Conservation (phyloP, 1,140 invertebrate species). For the Heliconius himera region DNA sequence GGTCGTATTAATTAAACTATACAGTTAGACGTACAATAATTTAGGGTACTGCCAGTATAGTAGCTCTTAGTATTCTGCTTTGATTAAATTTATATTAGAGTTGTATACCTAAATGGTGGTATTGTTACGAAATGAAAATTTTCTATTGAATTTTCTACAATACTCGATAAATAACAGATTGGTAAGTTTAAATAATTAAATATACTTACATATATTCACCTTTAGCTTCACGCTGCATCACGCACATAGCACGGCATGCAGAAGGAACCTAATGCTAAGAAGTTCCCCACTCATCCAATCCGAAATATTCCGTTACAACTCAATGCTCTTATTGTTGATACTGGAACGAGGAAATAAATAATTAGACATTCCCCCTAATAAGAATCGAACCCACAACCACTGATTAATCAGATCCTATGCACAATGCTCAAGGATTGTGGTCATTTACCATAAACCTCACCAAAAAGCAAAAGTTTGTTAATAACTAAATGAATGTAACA, state of each 20-base stretch:
- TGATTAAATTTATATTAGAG: background rate
- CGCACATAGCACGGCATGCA: background rate
- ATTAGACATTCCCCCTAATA: background rate
- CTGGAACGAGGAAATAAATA: too few relatives aligned
- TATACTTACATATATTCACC: too few relatives aligned
- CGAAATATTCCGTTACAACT: too few relatives aligned
- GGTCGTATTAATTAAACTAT: constrained; percentile 11
- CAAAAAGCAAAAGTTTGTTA: background rate
- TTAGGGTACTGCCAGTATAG: background rate
- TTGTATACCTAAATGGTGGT: background rate
- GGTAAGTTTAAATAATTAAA: background rate
- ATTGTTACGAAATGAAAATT: background rate
- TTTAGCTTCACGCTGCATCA: too few relatives aligned
- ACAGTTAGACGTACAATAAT: constrained; percentile 14
- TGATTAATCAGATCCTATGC: too few relatives aligned
- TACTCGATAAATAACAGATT: background rate
- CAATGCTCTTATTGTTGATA: too few relatives aligned
- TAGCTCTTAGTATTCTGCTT: background rate
- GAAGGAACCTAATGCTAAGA: too few relatives aligned
- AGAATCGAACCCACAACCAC: background rate
- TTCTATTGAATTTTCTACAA: background rate
- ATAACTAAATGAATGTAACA: background rate
- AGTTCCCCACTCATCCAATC: too few relatives aligned
- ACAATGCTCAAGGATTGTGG: too few relatives aligned
- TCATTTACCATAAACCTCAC: background rate